Conservation (phyloP, 2,113 vertebrate species). For the Hippocampus comes region DNA sequence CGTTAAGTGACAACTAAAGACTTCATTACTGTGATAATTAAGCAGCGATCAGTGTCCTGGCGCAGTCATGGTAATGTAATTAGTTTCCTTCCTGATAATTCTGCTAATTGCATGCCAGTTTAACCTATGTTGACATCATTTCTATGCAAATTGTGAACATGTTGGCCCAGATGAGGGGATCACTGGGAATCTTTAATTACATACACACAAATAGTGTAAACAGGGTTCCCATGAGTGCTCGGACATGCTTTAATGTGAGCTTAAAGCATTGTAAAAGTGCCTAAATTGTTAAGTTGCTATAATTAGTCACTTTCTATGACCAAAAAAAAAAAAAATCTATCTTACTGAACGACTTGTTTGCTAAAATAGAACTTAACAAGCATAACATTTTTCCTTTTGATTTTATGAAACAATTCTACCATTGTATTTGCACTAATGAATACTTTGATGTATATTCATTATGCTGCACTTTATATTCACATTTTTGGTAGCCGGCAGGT, state of each 20-base stretch:
- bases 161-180: conserved; percentile 17
- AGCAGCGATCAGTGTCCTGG: conserved; percentile 52
- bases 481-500: too few relatives aligned
- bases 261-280: neutral
- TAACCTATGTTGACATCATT: conserved; percentile 64
- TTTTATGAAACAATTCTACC: neutral
- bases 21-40: conserved; percentile 74
- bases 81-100: conserved; percentile 51
- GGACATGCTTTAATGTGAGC: neutral
- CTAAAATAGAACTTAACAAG: neutral
- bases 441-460: neutral
- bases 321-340: neutral
- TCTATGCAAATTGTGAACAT: conserved; percentile 62
- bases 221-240: neutral
- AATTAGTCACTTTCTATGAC: neutral
- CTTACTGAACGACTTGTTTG: neutral
- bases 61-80: conserved; percentile 55
- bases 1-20: conserved; percentile 65
- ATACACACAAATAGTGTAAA: neutral
- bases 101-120: conserved; percentile 68
- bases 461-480: too few relatives aligned
- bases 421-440: neutral
- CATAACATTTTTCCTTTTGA: neutral
- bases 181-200: conserved; percentile 8
- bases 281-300: neutral